Percentiles rank a stretch among this genome's conserved stretches.
Conservation (phyloP, 2,113 vertebrate species). For the Limanda limanda region DNA sequence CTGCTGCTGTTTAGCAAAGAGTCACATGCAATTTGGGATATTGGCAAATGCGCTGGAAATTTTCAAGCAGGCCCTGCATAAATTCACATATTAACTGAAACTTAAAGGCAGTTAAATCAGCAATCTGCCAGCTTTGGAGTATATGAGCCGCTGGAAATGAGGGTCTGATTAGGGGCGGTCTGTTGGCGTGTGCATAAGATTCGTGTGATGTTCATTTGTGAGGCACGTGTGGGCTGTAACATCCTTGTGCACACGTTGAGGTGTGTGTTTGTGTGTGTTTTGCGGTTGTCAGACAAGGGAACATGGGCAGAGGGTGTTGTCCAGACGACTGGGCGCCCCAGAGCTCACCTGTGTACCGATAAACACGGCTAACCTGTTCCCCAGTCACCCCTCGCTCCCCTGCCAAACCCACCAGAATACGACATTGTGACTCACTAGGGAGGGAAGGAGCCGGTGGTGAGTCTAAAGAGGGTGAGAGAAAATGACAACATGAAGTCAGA, state of each 20-base stretch:
- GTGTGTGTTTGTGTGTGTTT: slow-evolving; percentile 34
- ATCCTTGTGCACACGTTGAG: slow-evolving; percentile 17
- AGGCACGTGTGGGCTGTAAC: slow-evolving; percentile 12
- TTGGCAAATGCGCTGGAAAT: slow-evolving; percentile 69
- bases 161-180: slow-evolving; percentile 23
- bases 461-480: not conserved
- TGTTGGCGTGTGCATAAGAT: slow-evolving; percentile 3
- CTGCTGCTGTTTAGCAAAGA: slow-evolving; percentile 62
- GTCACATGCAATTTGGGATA: slow-evolving; percentile 56
- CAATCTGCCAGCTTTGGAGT: slow-evolving; percentile 36
- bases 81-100: slow-evolving; percentile 42
- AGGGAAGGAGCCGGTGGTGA: slow-evolving; percentile 1
- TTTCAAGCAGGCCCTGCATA: slow-evolving; percentile 25
- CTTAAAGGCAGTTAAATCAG: slow-evolving; percentile 49
- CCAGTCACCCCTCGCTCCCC: slow-evolving; percentile 52
- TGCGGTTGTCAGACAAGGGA: slow-evolving; percentile 63
- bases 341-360: slow-evolving; percentile 86
- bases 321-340: slow-evolving; percentile 44
- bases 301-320: slow-evolving; percentile 48
- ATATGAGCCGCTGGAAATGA: slow-evolving; percentile 30
- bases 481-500: slow-evolving; percentile 2
- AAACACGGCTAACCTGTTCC: slow-evolving; percentile 60
- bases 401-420: slow-evolving; percentile 23
- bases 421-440: slow-evolving; percentile 47
- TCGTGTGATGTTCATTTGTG: slow-evolving; percentile 19